Conservation (phyloP, 2,888 invertebrate genomes). For the Osmoderma eremita region DNA sequence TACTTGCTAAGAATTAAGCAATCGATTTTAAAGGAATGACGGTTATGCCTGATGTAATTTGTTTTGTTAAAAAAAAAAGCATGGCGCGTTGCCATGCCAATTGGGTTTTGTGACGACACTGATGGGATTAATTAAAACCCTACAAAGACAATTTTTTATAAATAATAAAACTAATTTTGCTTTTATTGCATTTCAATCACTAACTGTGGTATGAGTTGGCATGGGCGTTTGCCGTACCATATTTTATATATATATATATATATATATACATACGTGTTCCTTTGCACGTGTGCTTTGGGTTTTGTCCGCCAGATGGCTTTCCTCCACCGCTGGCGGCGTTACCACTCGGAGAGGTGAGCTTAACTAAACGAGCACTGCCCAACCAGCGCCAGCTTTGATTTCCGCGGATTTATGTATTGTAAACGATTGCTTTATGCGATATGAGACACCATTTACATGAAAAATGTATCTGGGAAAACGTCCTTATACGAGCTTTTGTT, state of each 20-base stretch:
- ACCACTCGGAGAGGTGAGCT: conserved; percentile 54
- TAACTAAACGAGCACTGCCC: conserved; percentile 60
- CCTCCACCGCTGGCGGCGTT: conserved; percentile 25
- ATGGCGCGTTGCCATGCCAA: no score
- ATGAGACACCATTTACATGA: conserved; percentile 67
- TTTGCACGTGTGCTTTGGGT: conserved; percentile 41
- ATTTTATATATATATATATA: conserved; percentile 42
- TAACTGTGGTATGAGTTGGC: neutral
- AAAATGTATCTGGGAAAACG: conserved; percentile 65
- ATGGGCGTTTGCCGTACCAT: conserved; percentile 19
- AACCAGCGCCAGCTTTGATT: conserved; percentile 62
- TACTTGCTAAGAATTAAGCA: no score
- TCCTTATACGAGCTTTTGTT: conserved; percentile 64
- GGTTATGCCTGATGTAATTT: no score
- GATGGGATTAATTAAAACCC: no score
- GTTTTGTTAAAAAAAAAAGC: no score
- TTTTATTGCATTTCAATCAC: no score
- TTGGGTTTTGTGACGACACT: no score
- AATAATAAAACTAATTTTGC: no score
- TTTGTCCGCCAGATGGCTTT: conserved; percentile 57
- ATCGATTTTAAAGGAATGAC: no score
- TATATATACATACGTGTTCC: conserved; percentile 15
- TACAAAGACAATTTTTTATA: no score
- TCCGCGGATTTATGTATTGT: conserved; percentile 66
- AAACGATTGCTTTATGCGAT: conserved; percentile 67